Conservation (phyloP, 2,888 invertebrate genomes). For the Hyposoter dolosus region DNA sequence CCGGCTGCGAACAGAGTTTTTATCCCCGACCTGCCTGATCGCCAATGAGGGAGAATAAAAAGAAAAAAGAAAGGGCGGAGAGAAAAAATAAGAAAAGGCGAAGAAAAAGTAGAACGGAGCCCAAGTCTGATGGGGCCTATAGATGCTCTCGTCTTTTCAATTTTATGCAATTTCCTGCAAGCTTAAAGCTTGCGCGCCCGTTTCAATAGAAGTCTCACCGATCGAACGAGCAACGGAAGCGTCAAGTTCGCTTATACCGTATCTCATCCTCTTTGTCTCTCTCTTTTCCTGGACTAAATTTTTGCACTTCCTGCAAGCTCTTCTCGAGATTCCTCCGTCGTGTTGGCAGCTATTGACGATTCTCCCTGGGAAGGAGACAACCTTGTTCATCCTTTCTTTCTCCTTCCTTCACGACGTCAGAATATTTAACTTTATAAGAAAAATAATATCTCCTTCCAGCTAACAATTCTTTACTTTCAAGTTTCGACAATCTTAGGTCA, state of each 20-base stretch:
- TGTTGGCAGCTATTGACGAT: conserved; percentile 55
- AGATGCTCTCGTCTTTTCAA: conserved; percentile 73
- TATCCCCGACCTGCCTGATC: conserved; percentile 54
- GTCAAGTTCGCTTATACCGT: conserved; percentile 61
- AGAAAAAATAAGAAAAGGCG: conserved; percentile 4
- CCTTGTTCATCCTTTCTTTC: conserved; percentile 57
- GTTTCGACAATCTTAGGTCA: conserved; percentile 20
- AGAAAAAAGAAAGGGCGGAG: conserved; percentile 41
- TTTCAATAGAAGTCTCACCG: conserved; percentile 77
- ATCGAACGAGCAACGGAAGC: conserved; percentile 76
- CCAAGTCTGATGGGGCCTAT: conserved; percentile 45
- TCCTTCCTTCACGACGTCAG: conserved; percentile 58
- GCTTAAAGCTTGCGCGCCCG: conserved; percentile 73
- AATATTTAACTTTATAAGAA: conserved; percentile 63
- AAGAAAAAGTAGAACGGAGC: conserved; percentile 36
- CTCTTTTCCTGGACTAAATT: conserved; percentile 42
- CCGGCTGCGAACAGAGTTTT: conserved; percentile 50
- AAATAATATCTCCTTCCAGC: conserved; percentile 53
- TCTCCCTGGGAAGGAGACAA: conserved; percentile 35
- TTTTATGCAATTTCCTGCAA: conserved; percentile 78
- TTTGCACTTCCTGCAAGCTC: conserved; percentile 45
- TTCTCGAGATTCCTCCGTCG: conserved; percentile 59
- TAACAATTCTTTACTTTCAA: conserved; percentile 30
- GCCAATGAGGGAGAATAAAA: conserved; percentile 39
- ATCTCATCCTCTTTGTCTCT: conserved; percentile 29